These are phyloP conservation scores for Drosophila ananassae DNA, from an alignment of 1,140 invertebrate genomes.

Conservation along the genomic window DNA sequence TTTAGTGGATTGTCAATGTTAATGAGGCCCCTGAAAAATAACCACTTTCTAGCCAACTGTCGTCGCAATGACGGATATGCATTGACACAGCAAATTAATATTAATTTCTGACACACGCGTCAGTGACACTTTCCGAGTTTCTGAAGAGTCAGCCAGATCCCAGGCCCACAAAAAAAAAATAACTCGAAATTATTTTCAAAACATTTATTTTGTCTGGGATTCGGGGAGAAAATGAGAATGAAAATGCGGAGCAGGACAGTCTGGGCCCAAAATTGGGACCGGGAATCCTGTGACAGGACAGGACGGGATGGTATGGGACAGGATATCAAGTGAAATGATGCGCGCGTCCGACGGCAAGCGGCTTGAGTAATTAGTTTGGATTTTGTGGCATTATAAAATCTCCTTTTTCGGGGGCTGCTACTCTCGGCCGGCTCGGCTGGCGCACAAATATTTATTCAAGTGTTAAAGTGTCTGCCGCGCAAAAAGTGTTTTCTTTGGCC, in stretches of 20 bases:
- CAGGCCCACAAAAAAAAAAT: slow-evolving; percentile 48
- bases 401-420: slow-evolving; percentile 45
- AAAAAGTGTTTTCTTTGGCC: slow-evolving; percentile 67
- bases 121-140: slow-evolving; percentile 62
- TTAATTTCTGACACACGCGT: slow-evolving; percentile 83
- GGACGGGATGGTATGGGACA: slow-evolving; percentile 32
- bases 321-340: slow-evolving; percentile 83
- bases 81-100: slow-evolving; percentile 84
- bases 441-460: slow-evolving; percentile 83
- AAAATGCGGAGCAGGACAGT: slow-evolving; percentile 41
- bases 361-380: slow-evolving; percentile 82
- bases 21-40: slow-evolving; percentile 68
- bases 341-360: slow-evolving; percentile 66
- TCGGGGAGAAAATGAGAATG: slow-evolving; percentile 7
- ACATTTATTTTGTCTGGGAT: slow-evolving; percentile 73
- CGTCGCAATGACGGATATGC: slow-evolving; percentile 74
- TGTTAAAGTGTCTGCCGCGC: slow-evolving; percentile 80
- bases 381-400: slow-evolving; percentile 83
- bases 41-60: slow-evolving; percentile 70
- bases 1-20: slow-evolving; percentile 37
- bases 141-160: not conserved
- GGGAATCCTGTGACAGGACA: slow-evolving; percentile 71
- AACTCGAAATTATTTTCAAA: slow-evolving; percentile 78
- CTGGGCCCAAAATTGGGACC: slow-evolving; percentile 25
- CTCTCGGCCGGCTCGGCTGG: slow-evolving; percentile 30